Percentiles rank a stretch among this genome's conserved stretches.
Conservation (phyloP, 2,113 vertebrate species). For the Vireo altiloquus region DNA sequence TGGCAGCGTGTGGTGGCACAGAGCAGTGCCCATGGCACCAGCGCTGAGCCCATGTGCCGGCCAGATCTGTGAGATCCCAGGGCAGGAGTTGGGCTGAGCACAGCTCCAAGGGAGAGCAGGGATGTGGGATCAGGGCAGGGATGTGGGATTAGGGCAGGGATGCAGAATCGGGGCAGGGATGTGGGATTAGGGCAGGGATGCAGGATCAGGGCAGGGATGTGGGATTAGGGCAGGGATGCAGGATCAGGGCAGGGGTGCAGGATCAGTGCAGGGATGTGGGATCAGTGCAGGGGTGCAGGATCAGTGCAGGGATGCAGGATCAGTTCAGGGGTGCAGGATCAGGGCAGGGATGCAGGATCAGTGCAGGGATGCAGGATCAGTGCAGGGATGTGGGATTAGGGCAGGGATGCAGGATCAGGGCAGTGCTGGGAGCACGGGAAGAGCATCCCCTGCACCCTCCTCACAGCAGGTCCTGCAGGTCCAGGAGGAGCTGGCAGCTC, state of each 20-base stretch:
- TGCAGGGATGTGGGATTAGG: not conserved
- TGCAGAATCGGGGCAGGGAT: not conserved
- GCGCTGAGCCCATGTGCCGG: not conserved
- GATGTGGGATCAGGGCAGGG: not conserved
- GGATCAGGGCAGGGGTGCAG: not conserved
- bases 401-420: not conserved
- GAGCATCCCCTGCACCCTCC: not conserved
- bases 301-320: not conserved
- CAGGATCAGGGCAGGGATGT: not conserved
- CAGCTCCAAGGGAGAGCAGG: not conserved
- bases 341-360: not conserved
- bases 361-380: not conserved
- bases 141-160: not conserved
- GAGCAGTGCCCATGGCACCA: not conserved
- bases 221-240: not conserved
- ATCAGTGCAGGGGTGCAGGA: too few species aligned
- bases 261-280: not conserved
- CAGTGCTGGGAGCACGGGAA: accelerated
- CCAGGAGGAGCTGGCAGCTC: not conserved
- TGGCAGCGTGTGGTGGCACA: not conserved
- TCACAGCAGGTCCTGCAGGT: not conserved
- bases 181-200: not conserved
- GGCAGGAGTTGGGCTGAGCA: accelerated
- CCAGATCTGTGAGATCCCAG: not conserved
- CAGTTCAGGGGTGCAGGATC: not conserved